Base-by-base conservation (phyloP, 2,888 invertebrate genomes). In the Trachelus tabidus region DNA sequence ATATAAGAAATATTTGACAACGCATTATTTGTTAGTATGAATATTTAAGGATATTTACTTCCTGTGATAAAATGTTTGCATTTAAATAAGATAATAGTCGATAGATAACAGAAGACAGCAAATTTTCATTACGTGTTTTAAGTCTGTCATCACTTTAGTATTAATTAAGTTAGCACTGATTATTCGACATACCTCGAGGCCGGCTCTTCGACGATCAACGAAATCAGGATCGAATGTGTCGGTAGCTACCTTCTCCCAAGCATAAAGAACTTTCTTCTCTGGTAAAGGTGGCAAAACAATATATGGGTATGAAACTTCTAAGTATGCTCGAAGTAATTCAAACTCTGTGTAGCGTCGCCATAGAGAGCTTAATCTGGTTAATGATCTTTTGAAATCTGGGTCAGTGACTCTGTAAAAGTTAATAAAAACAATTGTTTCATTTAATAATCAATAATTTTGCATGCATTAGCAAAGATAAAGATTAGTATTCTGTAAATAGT, bases 291-390 rank as follows among this genome's bases (percentile, higher is more conserved):
- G 97, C 85, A 97, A 93, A 23, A 97, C 95, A 75, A 96, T 93
- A 89, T 95, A 95, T n/a, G 96, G 96, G 92, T 96, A 97, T 56
- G 94, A 95, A 40, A 95, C 93, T 87, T 95, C 95, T 79, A 97
- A 92, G 88, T 96, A 96, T 84, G 95, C 94, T 84, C 95, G 93
- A 75, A 97, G 93, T 84, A 96, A 94, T 90, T 97, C 97, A 92
- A 97, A 97, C 90, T 97, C 97, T 73, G 96, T 96, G 89, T 97
- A 97, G 56, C 97, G 92, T 83, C 97, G 92, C 96, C 96, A 96
- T 84, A 96, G 93, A 30, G 95, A 94, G 83, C 94, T 95, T 78
- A 95, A 92, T 88, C 94, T 94, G 3, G 93, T 93, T 73, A 95
- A 92, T 73, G 95, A 94, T 79, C 92, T 90, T 85, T 94, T 94